phyloP scores from a whole-genome alignment of 2,113 vertebrate genomes.

The chimpanzee (Pan troglodytes) region NHGRI_mPanTro3-v2.1_pri NC_072408.2:91734501-91735000 shows the following conservation, averaged over 20 bases:
- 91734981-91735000: not conserved
- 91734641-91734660: not conserved
- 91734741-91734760: not conserved
- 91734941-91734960: not conserved
- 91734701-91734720: not conserved
- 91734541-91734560: not conserved
- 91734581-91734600: not conserved
- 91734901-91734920: not conserved
- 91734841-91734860: not conserved
- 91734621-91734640: not conserved
- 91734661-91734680: not conserved
- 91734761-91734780: not conserved
- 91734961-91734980: not conserved
- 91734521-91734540: too few relatives aligned
- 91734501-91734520: not conserved
- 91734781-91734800: not conserved
- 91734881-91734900: not conserved
- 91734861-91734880: not conserved
- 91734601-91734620: not conserved
- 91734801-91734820: not conserved
- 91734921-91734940: not conserved
- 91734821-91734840: not conserved
- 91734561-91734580: not conserved
- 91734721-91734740: not conserved
- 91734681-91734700: not conserved